Base-by-base conservation (phyloP, 2,113 vertebrate genomes). In the Callionymus lyra region DNA sequence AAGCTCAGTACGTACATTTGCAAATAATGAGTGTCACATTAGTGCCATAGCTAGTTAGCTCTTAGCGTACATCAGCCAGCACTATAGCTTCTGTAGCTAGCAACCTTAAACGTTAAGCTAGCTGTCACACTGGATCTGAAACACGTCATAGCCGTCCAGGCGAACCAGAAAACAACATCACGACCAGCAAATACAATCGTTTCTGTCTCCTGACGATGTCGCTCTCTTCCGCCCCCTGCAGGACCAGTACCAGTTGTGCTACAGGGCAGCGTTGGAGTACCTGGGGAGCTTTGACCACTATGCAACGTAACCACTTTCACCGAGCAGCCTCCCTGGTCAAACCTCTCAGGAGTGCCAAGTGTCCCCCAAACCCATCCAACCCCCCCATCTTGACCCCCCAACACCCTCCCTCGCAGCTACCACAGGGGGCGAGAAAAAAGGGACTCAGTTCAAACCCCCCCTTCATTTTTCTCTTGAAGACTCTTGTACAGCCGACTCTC, bases 231-330 rank as follows among this genome's bases (percentile, higher is more conserved):
- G 6, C 16, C 11, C 31, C 2, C 31, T 43, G 9, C 84, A 99
- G 95, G 95, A 99, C 87, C 93, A 99, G 87, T 99, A 99, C 81
- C 94, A 97, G 88, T 83, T 99, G 86, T 97, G 95, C 84, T 99
- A 99, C 85, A 79, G 93, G 39, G 95, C 95, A 0, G 94, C 92
- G 1, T 80, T 99, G 84, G 95, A 99, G 82, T 97, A 99, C 82
- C 87, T 99, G 63, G 94, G 95, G 76, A 99, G 95, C 86, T 99
- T 98, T 18, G 95, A 99, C 86, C 95, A 99, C 93, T 99, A 99
- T 97, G 95, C 94, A 99, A 99, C 95, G 89, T 99, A 99, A 95
- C 76, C 76, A 75, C 78, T 70, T 55, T 50, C 59, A 54, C 53
- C 53, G 35, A 67, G 45, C 69, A 70, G 49, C 72, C 51, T 50